phyloP scores from a whole-genome alignment of 1,140 invertebrate species.

The Platyscapa corneri region DNA sequence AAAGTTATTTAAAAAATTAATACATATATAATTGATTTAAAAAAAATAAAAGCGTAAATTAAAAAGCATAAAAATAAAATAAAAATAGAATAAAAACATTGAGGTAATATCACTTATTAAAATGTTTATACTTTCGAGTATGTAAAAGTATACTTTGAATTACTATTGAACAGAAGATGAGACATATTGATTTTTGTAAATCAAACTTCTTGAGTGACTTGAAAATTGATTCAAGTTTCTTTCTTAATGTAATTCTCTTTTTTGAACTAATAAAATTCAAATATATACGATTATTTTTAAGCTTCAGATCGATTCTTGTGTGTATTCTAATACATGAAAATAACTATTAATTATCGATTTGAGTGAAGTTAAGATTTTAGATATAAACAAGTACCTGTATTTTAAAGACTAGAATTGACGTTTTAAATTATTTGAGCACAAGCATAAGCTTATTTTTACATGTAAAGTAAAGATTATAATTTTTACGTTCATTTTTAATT shows the following conservation, averaged over 20 bases:
- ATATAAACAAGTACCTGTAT: constrained; percentile 2
- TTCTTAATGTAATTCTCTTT: constrained; percentile 30
- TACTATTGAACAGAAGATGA: neutral
- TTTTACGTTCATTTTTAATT: neutral
- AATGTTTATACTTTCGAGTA: neutral
- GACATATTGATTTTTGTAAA: neutral
- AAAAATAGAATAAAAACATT: neutral
- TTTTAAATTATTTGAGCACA: constrained; percentile 22
- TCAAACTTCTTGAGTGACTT: constrained; percentile 26
- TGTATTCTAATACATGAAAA: constrained; percentile 13
- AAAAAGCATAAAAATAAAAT: too few relatives aligned
- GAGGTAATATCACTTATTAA: constrained; percentile 14
- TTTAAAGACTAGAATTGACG: constrained; percentile 12
- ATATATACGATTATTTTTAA: neutral
- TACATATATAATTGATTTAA: too few relatives aligned
- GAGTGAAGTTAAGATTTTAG: neutral
- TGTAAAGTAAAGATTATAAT: neutral
- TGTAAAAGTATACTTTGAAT: constrained; percentile 12
- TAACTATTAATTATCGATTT: constrained; percentile 31
- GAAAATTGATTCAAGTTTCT: constrained; percentile 9
- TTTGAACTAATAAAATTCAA: constrained; percentile 17
- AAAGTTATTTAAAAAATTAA: too few relatives aligned
- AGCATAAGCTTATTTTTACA: neutral
- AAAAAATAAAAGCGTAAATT: too few relatives aligned
- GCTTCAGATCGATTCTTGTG: neutral